Evolutionary conservation across 2,113 vertebrate genomes (phyloP), one percentile per base, ranked within the genome.

Genomic region (Mobula hypostoma): DNA sequence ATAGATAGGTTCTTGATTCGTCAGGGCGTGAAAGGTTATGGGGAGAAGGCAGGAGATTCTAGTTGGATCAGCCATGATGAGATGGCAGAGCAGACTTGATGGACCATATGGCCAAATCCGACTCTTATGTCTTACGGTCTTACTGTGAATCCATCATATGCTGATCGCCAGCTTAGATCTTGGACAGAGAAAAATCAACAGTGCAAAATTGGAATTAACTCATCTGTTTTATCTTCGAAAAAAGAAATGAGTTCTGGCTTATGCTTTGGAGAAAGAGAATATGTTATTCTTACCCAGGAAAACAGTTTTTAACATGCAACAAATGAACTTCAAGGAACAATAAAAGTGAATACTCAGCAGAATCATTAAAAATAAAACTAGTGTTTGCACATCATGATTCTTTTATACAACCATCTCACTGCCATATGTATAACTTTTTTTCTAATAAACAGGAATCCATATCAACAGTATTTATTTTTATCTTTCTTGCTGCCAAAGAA

Each of bases 151-250:
- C 63, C 7, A 7, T 66, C 8, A 66, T 7, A 14, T 66, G 63
- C 63, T 11, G 63, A 66, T 66, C 1, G 14, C 63, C 63, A 66
- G 63, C 63, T 66, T 66, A 66, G 63, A 66, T 66, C 58, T 27
- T 61, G 48, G 79, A 24, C 7, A 21, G 79, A 24, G 2, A 58
- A 27, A 2, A 0, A 29, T 66, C 3, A 85, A 29, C 56, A 87
- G 27, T 56, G 1, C 56, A 29, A 61, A 87, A 61, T 29, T 87
- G 56, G 56, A 48, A 87, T 58, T 11, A 87, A 29, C 58, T 61
- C 83, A 87, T 87, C 83, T 87, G 56, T 87, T 87, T 87, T 63
- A 61, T 91, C 29, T 91, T 91, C 1, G 63, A 68, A 7, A 19
- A 27, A 68, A 91, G 68, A 36, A 48, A 48, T 48, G 63, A 70